Evolutionary conservation across 1,140 invertebrate species (phyloP).

Genomic region (Hirudo medicinalis): DNA sequence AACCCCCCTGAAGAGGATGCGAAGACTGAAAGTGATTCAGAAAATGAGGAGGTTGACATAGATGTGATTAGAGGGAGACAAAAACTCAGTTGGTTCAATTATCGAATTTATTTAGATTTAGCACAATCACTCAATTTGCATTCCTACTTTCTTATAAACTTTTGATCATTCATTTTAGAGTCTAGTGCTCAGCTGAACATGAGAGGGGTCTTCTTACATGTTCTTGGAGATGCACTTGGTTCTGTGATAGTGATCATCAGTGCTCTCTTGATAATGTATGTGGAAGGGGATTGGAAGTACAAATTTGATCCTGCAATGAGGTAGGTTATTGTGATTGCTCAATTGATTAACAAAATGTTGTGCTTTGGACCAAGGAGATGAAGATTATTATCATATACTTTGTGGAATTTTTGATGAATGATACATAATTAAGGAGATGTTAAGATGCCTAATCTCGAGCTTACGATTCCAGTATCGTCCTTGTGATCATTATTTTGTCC

Average conservation of each 20-base stretch:
- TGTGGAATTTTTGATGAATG: not conserved
- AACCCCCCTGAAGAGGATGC: constrained; percentile 7
- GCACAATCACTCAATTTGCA: not conserved
- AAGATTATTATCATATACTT: not conserved
- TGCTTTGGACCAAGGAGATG: not conserved
- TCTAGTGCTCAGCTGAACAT: constrained; percentile 73
- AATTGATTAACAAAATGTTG: not conserved
- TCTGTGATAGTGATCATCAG: constrained; percentile 86
- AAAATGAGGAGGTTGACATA: constrained; percentile 1
- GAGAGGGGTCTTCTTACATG: constrained; percentile 75
- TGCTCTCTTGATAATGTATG: constrained; percentile 74
- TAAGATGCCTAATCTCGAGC: not conserved
- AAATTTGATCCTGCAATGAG: constrained; percentile 90
- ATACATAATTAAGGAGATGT: not conserved
- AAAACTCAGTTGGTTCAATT: constrained; percentile 3
- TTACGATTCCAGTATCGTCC: constrained; percentile 41
- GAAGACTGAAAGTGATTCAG: constrained; percentile 17
- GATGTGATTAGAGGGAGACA: not conserved
- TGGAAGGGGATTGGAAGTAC: constrained; percentile 58
- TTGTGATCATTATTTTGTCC: constrained; percentile 45
- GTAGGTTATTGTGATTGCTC: constrained; percentile 28
- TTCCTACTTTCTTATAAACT: not conserved
- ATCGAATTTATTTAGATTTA: not conserved
- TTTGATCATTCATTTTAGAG: constrained; percentile 21
- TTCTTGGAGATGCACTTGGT: constrained; percentile 81